Evolutionary conservation across 35 echinoderm and acorn worm species (phyloP).

Genomic region (Patiria miniata): DNA sequence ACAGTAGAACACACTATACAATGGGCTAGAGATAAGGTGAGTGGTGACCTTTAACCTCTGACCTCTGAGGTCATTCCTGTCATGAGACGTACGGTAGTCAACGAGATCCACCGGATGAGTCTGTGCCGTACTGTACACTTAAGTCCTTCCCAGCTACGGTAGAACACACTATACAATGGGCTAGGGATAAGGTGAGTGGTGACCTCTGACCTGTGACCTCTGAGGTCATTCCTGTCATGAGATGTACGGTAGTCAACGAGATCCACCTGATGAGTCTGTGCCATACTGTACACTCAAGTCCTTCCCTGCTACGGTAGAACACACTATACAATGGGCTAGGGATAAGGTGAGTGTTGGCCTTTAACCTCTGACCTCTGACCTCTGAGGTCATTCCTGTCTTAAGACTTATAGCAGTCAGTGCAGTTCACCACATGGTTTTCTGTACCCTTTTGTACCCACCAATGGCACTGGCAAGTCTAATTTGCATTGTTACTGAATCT

Average conservation of each 20-base stretch:
- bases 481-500: no score
- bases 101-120: conserved; percentile 87
- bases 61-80: background rate
- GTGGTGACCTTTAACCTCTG: conserved; percentile 1
- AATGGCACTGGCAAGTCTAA: no score
- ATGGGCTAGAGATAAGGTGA: conserved; percentile 96
- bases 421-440: conserved; percentile 81
- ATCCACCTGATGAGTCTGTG: conserved; percentile 85
- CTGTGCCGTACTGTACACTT: conserved; percentile 95
- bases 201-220: background rate
- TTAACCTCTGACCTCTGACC: background rate
- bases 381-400: no score
- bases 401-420: conserved; percentile 18
- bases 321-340: conserved; percentile 98
- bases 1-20: conserved; percentile 98
- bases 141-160: conserved; percentile 95
- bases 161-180: conserved; percentile 99
- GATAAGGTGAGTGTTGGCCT: conserved; percentile 71
- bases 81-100: conserved; percentile 88
- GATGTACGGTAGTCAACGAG: conserved; percentile 43
- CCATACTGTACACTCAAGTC: conserved; percentile 33
- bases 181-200: conserved; percentile 83
- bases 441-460: conserved; percentile 32
- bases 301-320: conserved; percentile 79
- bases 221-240: no score